Base-by-base conservation (phyloP, 2,113 vertebrate genomes). In the Pachyramphus minor region DNA sequence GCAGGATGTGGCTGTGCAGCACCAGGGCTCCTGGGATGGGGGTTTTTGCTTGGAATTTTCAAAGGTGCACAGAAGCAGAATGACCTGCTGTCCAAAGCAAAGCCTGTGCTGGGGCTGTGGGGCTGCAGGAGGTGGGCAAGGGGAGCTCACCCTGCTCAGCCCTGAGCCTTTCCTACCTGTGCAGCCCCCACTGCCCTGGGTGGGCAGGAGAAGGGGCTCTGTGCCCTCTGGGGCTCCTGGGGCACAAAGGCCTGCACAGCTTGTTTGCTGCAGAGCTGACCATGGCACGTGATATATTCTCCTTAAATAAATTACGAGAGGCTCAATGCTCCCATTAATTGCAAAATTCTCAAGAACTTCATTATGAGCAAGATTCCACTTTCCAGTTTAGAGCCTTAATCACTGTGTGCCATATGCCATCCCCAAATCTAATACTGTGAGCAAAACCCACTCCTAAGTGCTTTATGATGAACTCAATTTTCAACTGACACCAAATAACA, bases 341-440 rank as follows among this genome's bases (percentile, higher is more conserved):
- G 74, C 25, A 49, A 91, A 78, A 93, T 37, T 78, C 42, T 72
- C 42, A 47, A 76, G 75, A 92, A 68, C 31, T 87, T 90, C 62
- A 72, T 90, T 76, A 79, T 41, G 10, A 72, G 30, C 67, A 79
- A 59, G 15, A 59, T 37, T 82, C 90, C 74, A 74, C 52, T 52
- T 77, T 47, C 60, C 41, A 27, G 23, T 89, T 95, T 81, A 84
- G 39, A 84, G 66, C 35, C 50, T 89, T 84, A 87, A 93, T 87
- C 44, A 79, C 62, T 55, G 67, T 75, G 22, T 60, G 56, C 82
- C 78, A 66, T 78, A 75, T 78, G 71, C 72, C 62, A 39, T 85
- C 28, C 71, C 62, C 63, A 82, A 50, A 90, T 64, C 44, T 69
- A 83, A 92, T 41, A 82, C 14, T 64, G 58, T 0, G 1, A 79